phyloP scores from a whole-genome alignment of 2,797 vertebrate genomes.

The Myotis findleyi region DNA sequence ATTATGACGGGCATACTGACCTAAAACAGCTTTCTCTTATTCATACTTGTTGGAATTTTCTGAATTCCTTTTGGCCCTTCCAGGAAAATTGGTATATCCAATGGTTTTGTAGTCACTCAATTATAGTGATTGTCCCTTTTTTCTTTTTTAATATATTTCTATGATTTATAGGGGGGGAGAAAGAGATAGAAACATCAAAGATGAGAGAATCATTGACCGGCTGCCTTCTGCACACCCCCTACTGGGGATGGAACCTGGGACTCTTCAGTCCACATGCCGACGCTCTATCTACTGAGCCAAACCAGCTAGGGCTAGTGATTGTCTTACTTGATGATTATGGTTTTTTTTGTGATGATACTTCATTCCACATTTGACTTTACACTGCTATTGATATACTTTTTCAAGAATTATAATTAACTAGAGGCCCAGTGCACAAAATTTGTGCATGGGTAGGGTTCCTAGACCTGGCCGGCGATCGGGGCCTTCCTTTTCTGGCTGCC shows the following conservation, averaged over 20 bases:
- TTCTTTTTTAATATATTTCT: background rate
- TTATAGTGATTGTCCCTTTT: slow-evolving; percentile 28
- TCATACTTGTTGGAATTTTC: slow-evolving; percentile 30
- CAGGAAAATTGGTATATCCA: background rate
- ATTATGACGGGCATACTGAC: background rate
- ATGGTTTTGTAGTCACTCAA: background rate
- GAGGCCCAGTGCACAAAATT: no score
- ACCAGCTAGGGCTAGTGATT: background rate
- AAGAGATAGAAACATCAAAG: no score
- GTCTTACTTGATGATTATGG: background rate
- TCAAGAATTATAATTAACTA: slow-evolving; percentile 37
- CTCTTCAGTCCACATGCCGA: no score
- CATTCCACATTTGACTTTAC: slow-evolving; percentile 28
- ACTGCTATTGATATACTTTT: slow-evolving; percentile 21
- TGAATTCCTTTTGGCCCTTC: slow-evolving; percentile 40
- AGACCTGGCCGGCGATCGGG: no score
- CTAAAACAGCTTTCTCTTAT: background rate
- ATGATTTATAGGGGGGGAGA: no score
- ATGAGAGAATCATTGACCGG: no score
- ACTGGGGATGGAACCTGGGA: no score
- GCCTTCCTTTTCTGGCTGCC: no score
- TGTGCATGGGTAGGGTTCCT: no score
- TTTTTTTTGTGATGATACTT: background rate
- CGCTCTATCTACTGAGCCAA: no score
- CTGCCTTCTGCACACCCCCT: no score